Percentiles rank a stretch among this genome's conserved stretches.
Evolutionary conservation across 2,888 invertebrate genomes (phyloP).

Genomic region (Hydropsyche betteni): DNA sequence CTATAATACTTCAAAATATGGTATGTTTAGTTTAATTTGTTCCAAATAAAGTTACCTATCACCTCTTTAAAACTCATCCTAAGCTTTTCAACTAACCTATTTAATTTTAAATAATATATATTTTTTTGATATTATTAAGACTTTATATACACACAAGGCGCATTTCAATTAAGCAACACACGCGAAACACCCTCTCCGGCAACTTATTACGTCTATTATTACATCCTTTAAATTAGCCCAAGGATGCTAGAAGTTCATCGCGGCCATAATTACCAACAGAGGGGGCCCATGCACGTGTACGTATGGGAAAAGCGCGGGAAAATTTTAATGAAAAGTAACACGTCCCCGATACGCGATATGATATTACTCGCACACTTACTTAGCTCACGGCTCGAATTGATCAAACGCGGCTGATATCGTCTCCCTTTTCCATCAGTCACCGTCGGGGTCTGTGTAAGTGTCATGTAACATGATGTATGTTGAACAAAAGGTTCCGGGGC

Average conservation of each 20-base stretch:
- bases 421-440: conserved; percentile 41
- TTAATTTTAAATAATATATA: no score
- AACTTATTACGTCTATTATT: conserved; percentile 26
- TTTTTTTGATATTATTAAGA: no score
- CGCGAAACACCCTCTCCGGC: not conserved
- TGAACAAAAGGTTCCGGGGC: conserved; percentile 20
- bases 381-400: conserved; percentile 36
- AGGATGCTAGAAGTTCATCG: conserved; percentile 11
- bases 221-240: conserved; percentile 20
- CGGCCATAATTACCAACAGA: conserved; percentile 7
- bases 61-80: no score
- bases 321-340: conserved; percentile 22
- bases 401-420: conserved; percentile 40
- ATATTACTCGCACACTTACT: not conserved
- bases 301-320: not conserved
- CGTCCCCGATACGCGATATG: not conserved
- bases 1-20: no score
- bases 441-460: conserved; percentile 37
- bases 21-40: no score
- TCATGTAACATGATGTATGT: conserved; percentile 46
- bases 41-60: no score
- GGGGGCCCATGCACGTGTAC: not conserved
- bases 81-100: no score
- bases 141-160: not conserved
- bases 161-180: conserved; percentile 21